Conservation (phyloP, 2,888 invertebrate genomes). For the Ariolimax columbianus region DNA sequence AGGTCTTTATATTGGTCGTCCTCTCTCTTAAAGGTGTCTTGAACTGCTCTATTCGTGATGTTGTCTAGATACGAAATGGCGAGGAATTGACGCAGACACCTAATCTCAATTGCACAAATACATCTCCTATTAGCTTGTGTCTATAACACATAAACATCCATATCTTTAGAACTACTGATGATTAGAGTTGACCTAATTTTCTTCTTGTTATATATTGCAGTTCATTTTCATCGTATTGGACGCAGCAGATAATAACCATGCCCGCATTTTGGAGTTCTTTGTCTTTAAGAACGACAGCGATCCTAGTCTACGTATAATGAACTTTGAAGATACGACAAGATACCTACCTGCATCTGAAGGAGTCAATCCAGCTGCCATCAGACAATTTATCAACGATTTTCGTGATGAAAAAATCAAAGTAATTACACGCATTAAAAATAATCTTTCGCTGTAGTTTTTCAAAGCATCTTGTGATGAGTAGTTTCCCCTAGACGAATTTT, state of each 20-base stretch:
- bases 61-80: no score
- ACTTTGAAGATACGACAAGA: slow-evolving; percentile 84
- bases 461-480: no score
- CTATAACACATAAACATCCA: no score
- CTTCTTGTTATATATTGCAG: slow-evolving; percentile 76
- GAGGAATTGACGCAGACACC: no score
- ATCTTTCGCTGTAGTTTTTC: slow-evolving; percentile 1
- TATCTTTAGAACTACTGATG: no score
- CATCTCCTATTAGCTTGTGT: no score
- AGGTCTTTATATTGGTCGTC: no score
- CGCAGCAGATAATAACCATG: slow-evolving; percentile 95
- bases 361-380: slow-evolving; percentile 83
- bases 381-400: slow-evolving; percentile 92
- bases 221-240: slow-evolving; percentile 97
- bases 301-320: slow-evolving; percentile 89
- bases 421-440: slow-evolving; percentile 48
- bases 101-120: no score
- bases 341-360: slow-evolving; percentile 90
- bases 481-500: no score
- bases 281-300: slow-evolving; percentile 93
- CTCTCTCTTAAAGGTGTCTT: no score
- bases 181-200: background rate
- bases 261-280: slow-evolving; percentile 98
- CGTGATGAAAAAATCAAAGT: slow-evolving; percentile 93
- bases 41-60: no score